phyloP scores from a whole-genome alignment of 2,797 vertebrate genomes.

The Avahi laniger region DNA sequence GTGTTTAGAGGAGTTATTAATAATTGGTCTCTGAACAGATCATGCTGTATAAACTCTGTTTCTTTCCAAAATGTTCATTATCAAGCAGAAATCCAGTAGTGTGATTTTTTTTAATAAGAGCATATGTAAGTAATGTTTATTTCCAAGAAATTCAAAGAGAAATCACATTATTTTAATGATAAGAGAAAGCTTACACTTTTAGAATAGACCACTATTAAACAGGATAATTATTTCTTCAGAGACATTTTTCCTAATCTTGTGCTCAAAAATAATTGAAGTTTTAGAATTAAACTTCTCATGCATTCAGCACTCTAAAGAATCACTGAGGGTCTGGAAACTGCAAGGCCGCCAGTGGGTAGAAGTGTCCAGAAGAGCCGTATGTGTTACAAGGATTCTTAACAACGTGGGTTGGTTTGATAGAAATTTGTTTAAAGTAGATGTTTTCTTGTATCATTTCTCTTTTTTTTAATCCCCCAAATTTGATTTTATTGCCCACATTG shows the following conservation, averaged over 20 bases:
- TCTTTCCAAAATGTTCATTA: neutral
- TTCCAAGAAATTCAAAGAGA: neutral
- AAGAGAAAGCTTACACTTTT: neutral
- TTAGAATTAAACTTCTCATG: neutral
- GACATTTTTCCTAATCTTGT: neutral
- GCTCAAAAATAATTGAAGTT: neutral
- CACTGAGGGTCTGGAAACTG: neutral
- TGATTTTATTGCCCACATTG: neutral
- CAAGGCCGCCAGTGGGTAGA: neutral
- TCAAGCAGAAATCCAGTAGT: neutral
- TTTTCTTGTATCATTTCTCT: neutral
- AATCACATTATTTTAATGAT: constrained; percentile 9
- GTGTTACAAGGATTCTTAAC: neutral
- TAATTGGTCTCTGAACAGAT: neutral
- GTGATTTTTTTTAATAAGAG: neutral
- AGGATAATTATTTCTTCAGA: neutral
- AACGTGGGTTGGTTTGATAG: neutral
- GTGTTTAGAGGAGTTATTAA: neutral
- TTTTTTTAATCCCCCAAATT: neutral
- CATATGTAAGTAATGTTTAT: neutral
- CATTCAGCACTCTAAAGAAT: neutral
- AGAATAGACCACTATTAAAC: neutral
- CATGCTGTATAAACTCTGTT: neutral
- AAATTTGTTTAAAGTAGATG: neutral
- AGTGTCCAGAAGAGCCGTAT: neutral